Evolutionary conservation across 2,888 invertebrate species (phyloP).

Genomic region (Amblyteles armatorius): DNA sequence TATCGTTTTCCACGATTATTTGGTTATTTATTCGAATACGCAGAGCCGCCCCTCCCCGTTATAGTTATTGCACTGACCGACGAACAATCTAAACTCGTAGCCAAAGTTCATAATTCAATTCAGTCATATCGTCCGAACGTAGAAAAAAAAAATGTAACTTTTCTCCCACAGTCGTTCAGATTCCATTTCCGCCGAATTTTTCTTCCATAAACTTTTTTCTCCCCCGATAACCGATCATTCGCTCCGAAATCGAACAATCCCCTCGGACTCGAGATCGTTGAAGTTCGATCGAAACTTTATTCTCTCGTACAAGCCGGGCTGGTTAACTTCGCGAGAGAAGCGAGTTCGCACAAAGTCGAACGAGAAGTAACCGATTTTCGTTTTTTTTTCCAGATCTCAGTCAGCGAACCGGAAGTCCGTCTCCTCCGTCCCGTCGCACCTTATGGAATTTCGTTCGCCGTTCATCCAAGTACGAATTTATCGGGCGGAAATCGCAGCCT

Average conservation of each 20-base stretch:
- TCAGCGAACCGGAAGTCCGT: conserved; percentile 43
- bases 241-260: neutral
- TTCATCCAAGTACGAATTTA: conserved; percentile 49
- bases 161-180: neutral
- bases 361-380: neutral
- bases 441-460: conserved; percentile 55
- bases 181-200: neutral
- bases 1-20: conserved; percentile 41
- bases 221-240: neutral
- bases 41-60: neutral
- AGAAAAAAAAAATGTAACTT: conserved; percentile 28
- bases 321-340: conserved; percentile 15
- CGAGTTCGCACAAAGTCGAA: neutral
- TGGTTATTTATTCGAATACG: conserved; percentile 52
- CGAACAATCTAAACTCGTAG: conserved; percentile 31
- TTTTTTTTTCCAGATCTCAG: neutral
- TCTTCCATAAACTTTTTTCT: neutral
- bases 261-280: neutral
- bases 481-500: conserved; percentile 53
- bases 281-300: conserved; percentile 21
- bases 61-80: conserved; percentile 64
- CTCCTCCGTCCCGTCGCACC: conserved; percentile 27
- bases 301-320: neutral
- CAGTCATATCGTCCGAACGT: conserved; percentile 11
- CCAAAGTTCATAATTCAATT: conserved; percentile 9